Evolutionary conservation across 1,140 invertebrate species (phyloP).

Genomic region (Hypothenemus hampei): DNA sequence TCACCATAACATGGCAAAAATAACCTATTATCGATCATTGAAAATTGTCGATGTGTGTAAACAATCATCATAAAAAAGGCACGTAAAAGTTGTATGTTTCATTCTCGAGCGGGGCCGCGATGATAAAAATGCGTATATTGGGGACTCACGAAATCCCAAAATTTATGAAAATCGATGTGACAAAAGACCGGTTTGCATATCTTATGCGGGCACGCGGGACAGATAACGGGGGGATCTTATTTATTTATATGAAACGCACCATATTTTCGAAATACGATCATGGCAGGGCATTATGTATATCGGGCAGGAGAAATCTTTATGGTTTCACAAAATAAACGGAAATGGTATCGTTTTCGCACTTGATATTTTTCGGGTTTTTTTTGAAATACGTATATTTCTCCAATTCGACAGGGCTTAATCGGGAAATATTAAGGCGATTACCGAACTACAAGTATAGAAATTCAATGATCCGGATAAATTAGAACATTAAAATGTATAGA

Average conservation of each 20-base stretch:
- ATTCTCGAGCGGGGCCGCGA: neutral
- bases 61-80: slow-evolving; percentile 17
- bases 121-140: slow-evolving; percentile 23
- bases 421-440: too few relatives aligned
- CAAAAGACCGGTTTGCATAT: slow-evolving; percentile 38
- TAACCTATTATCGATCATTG: too few relatives aligned
- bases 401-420: too few relatives aligned
- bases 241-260: slow-evolving; percentile 20
- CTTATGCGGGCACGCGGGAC: slow-evolving; percentile 20
- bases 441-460: too few relatives aligned
- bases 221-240: slow-evolving; percentile 17
- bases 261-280: slow-evolving; percentile 22
- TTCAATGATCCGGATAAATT: too few relatives aligned
- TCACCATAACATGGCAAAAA: too few relatives aligned
- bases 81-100: slow-evolving; percentile 6
- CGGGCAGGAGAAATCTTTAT: slow-evolving; percentile 12
- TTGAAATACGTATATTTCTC: too few relatives aligned
- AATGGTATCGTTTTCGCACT: too few relatives aligned
- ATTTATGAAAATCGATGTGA: slow-evolving; percentile 36
- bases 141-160: slow-evolving; percentile 30
- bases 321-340: slow-evolving; percentile 4
- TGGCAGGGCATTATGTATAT: slow-evolving; percentile 5
- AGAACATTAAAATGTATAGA: too few relatives aligned
- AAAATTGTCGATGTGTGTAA: too few relatives aligned
- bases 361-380: too few relatives aligned